Conservation (phyloP, 2,888 invertebrate genomes). For the Pocota personata region DNA sequence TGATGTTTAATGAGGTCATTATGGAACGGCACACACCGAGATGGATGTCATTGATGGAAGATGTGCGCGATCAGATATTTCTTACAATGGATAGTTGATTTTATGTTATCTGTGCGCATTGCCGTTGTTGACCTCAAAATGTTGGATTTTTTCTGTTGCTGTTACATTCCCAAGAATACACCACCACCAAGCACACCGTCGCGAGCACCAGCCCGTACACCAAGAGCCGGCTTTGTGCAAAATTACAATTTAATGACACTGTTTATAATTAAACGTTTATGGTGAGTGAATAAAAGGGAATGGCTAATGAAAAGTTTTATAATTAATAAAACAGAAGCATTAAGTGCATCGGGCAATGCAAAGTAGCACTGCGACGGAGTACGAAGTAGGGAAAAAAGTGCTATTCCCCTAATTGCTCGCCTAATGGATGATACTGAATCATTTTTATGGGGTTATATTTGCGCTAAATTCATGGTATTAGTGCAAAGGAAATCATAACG, state of each 20-base stretch:
- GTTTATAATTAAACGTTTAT: conserved; percentile 71
- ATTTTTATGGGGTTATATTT: conserved; percentile 49
- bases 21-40: conserved; percentile 57
- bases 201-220: too few relatives aligned
- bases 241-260: conserved; percentile 73
- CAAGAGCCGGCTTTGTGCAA: conserved; percentile 25
- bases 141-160: conserved; percentile 26
- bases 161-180: conserved; percentile 16
- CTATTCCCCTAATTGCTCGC: conserved; percentile 56
- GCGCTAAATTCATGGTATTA: conserved; percentile 64
- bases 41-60: conserved; percentile 67
- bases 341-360: conserved; percentile 67
- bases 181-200: background rate
- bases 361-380: conserved; percentile 42
- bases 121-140: conserved; percentile 59
- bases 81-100: conserved; percentile 49
- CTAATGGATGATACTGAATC: conserved; percentile 68
- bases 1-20: conserved; percentile 68
- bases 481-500: conserved; percentile 60
- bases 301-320: conserved; percentile 71
- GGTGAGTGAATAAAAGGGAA: conserved; percentile 65
- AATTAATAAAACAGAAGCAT: conserved; percentile 74
- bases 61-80: conserved; percentile 68
- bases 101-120: conserved; percentile 50
- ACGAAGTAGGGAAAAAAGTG: background rate